phyloP scores from a whole-genome alignment of 2,888 invertebrate genomes.

The Euplexia lucipara region DNA sequence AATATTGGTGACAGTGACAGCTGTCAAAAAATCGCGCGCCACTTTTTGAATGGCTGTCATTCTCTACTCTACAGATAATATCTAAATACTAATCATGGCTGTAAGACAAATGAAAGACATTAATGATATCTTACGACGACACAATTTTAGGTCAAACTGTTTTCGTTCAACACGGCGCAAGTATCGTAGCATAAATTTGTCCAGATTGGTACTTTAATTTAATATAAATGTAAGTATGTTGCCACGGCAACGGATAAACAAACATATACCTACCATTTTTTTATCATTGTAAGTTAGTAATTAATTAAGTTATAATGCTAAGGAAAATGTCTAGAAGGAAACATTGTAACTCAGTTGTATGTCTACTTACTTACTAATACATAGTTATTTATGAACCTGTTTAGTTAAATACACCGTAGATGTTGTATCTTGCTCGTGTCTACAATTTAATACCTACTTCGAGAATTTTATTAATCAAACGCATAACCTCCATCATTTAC shows the following conservation, averaged over 20 bases:
- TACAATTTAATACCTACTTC: too few relatives aligned
- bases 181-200: too few relatives aligned
- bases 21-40: conserved; percentile 24
- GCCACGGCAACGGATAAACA: conserved; percentile 11
- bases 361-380: conserved; percentile 9
- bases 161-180: too few relatives aligned
- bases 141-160: neutral
- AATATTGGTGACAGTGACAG: conserved; percentile 6
- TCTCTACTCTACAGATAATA: neutral
- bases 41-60: neutral
- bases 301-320: neutral
- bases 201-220: neutral
- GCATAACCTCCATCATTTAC: neutral
- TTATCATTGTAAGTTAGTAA: neutral
- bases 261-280: conserved; percentile 7
- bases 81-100: neutral
- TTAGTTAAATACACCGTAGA: neutral
- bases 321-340: conserved; percentile 15
- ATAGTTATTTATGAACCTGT: too few relatives aligned
- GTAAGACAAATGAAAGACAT: neutral
- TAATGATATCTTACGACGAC: neutral
- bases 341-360: neutral
- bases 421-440: too few relatives aligned
- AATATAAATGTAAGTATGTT: conserved; percentile 1
- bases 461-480: neutral